Conservation (phyloP, 2,888 invertebrate species). For the Pollenia angustigena region DNA sequence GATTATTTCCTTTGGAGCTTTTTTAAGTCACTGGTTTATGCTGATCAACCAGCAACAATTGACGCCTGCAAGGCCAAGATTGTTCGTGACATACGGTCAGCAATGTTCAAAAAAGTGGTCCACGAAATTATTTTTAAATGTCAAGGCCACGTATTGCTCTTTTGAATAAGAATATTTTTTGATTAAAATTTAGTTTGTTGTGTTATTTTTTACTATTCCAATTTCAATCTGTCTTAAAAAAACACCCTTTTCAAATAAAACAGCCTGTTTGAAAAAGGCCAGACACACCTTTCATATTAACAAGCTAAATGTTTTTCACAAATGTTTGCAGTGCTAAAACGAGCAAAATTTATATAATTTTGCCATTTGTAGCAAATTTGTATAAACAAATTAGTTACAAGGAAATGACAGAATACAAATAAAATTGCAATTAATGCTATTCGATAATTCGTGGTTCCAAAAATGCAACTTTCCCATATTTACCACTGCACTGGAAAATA, state of each 20-base stretch:
- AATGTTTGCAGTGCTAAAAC: background rate
- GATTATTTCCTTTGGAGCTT: no score
- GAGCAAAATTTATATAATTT: constrained; percentile 24
- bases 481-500: background rate
- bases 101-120: no score
- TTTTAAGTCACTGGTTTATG: no score
- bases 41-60: no score
- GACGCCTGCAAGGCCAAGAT: no score
- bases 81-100: no score
- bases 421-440: constrained; percentile 21
- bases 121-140: no score
- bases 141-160: no score
- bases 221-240: no score
- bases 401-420: background rate
- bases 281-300: constrained; percentile 48
- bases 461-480: constrained; percentile 10
- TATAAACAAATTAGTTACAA: constrained; percentile 13
- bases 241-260: background rate
- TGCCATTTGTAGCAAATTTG: constrained; percentile 45
- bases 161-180: no score
- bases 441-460: constrained; percentile 1
- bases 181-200: no score
- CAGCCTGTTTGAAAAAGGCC: background rate
- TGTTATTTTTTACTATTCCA: no score
- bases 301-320: background rate